Percentiles rank a stretch among this genome's conserved stretches.
phyloP scores from a whole-genome alignment of 2,113 vertebrate genomes.

The Garra rufa region DNA sequence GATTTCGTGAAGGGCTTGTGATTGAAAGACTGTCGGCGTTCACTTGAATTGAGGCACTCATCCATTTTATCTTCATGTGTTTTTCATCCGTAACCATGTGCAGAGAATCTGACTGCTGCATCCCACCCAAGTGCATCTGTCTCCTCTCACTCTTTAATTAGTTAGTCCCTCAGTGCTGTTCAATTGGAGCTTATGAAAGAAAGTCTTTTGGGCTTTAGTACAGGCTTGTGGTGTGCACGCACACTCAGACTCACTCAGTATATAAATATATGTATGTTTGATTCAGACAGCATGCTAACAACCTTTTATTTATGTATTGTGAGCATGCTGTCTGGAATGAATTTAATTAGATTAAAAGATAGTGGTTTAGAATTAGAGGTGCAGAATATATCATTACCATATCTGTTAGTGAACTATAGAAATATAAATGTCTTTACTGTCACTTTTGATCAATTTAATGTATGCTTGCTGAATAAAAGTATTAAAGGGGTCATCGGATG shows the following conservation, averaged over 20 bases:
- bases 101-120: constrained; percentile 8
- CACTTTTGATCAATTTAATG: too few species aligned
- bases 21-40: background rate
- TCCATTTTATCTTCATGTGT: constrained; percentile 29
- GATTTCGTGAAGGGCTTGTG: background rate
- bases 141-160: constrained; percentile 51
- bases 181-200: constrained; percentile 44
- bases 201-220: constrained; percentile 29
- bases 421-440: too few species aligned
- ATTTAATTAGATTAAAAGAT: background rate
- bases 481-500: too few species aligned
- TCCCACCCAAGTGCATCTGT: constrained; percentile 42
- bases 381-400: background rate
- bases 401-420: too few species aligned
- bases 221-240: background rate
- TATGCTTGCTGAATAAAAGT: too few species aligned
- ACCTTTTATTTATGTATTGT: background rate
- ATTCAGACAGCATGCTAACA: background rate
- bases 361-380: background rate
- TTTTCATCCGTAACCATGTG: constrained; percentile 21
- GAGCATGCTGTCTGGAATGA: background rate
- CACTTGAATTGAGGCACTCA: background rate
- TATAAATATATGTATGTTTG: background rate
- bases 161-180: constrained; percentile 30
- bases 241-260: background rate